phyloP scores from a whole-genome alignment of 2,888 invertebrate species.

The Eueremaeus valkanovi region DNA sequence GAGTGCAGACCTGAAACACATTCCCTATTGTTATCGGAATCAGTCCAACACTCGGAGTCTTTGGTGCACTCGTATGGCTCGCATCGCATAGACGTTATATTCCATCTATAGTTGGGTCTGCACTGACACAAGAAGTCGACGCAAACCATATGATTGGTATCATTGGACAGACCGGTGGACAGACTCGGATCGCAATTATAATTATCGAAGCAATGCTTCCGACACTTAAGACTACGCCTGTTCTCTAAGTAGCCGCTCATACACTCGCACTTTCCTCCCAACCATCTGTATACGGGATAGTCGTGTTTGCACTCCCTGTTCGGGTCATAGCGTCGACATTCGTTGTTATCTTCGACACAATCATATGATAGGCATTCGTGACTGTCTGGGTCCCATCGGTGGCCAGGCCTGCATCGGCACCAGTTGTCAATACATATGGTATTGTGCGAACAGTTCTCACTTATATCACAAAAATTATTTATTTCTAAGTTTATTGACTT shows the following conservation, averaged over 20 bases:
- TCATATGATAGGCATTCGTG: not conserved
- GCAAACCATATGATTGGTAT: slow-evolving; percentile 1
- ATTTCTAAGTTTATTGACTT: not conserved
- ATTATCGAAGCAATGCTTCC: not conserved
- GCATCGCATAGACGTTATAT: not conserved
- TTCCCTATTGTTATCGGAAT: not conserved
- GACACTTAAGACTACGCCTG: not conserved
- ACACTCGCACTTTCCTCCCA: not conserved
- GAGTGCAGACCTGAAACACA: not conserved
- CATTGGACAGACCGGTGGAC: not conserved
- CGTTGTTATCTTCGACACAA: not conserved
- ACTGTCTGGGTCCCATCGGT: not conserved
- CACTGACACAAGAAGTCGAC: not conserved
- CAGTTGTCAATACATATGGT: not conserved
- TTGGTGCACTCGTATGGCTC: not conserved
- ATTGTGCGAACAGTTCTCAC: not conserved
- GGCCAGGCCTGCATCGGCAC: not conserved
- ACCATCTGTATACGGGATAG: not conserved
- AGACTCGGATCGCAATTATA: not conserved
- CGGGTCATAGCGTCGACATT: not conserved
- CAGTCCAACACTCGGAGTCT: not conserved
- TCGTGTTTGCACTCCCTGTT: not conserved
- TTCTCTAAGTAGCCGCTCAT: not conserved
- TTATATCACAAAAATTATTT: not conserved
- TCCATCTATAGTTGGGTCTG: not conserved